Evolutionary conservation across 2,113 vertebrate genomes (phyloP).

Genomic region (Nothocercus nigrocapillus): DNA sequence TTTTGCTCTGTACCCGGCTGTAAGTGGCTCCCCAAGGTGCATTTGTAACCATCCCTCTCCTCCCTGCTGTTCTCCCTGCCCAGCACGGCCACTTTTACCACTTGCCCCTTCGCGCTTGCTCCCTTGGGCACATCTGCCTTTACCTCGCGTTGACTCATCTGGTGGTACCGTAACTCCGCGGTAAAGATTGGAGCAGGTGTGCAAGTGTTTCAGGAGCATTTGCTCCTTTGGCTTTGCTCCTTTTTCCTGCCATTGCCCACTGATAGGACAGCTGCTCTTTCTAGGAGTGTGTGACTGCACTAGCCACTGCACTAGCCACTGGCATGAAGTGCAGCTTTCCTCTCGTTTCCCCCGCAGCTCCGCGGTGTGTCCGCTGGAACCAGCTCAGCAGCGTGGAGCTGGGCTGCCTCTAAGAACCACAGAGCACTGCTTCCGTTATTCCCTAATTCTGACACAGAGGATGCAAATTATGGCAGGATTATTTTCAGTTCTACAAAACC

Average conservation of each 20-base stretch:
- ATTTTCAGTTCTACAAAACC: constrained; percentile 61
- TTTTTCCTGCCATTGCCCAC: background rate
- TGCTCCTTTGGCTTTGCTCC: background rate
- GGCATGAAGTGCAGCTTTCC: background rate
- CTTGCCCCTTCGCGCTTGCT: background rate
- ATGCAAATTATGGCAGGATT: constrained; percentile 57
- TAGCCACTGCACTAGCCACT: background rate
- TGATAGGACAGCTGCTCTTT: constrained; percentile 8
- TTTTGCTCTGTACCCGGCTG: background rate
- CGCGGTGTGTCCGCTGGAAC: background rate
- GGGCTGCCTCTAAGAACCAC: constrained; percentile 55
- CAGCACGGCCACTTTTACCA: background rate
- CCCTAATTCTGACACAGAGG: constrained; percentile 50
- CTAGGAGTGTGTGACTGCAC: background rate
- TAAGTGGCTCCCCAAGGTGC: background rate
- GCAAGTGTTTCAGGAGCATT: background rate
- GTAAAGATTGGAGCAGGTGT: background rate
- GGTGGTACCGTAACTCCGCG: background rate
- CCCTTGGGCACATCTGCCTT: background rate
- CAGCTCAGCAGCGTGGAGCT: background rate
- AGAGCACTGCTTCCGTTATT: constrained; percentile 41
- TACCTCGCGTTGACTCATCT: background rate
- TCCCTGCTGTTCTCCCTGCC: background rate
- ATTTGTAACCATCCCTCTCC: background rate
- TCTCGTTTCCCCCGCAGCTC: background rate